phyloP scores from a whole-genome alignment of 2,797 vertebrate species.

The Sarcoramphus papa region DNA sequence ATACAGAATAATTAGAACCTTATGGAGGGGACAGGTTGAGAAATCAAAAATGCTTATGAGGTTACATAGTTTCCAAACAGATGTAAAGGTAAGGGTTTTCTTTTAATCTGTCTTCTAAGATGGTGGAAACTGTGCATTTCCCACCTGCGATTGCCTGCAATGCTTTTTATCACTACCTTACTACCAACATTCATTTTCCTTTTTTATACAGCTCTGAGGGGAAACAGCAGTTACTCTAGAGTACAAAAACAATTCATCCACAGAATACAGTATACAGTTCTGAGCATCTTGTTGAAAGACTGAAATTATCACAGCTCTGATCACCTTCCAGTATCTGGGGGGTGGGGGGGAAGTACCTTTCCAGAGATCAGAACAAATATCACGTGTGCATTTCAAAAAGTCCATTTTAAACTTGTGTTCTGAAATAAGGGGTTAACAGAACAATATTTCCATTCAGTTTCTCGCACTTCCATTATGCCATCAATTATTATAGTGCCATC shows the following conservation, averaged over 20 bases:
- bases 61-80: neutral
- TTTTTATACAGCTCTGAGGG: neutral
- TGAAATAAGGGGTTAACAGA: conserved; percentile 2
- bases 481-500: conserved; percentile 33
- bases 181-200: neutral
- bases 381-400: neutral
- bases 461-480: conserved; percentile 47
- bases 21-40: neutral
- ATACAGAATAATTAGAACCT: neutral
- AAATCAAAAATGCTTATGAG: neutral
- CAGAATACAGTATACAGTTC: neutral
- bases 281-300: neutral
- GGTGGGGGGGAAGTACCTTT: rapidly evolving
- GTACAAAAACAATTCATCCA: neutral
- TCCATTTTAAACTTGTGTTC: neutral
- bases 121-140: neutral
- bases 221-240: neutral
- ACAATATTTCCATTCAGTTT: conserved; percentile 11
- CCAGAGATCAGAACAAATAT: neutral
- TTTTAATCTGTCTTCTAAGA: neutral
- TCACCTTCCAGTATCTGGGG: neutral
- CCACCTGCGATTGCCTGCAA: neutral
- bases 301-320: neutral
- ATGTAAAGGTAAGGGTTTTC: neutral
- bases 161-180: neutral